Evolutionary conservation across 2,113 vertebrate genomes (phyloP), one percentile per base, ranked within the genome.

Genomic region (Gadus chalcogrammus): DNA sequence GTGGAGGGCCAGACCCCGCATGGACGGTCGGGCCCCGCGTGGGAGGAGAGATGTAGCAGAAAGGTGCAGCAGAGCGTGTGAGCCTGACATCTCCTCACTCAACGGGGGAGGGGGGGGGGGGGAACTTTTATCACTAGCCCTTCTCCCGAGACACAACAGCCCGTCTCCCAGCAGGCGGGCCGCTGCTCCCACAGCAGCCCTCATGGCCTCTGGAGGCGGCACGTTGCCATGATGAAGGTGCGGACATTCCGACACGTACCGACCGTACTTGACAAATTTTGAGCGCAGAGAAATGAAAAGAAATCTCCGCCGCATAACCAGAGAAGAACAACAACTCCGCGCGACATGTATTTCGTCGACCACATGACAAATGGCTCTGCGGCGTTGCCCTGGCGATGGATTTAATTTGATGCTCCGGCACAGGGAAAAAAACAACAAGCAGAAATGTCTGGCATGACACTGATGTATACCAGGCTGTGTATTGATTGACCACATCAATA

Each of bases 401-500:
- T 74, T 74, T 67, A 64, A 83, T 82, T 73, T 63, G 65, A 70
- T 18, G 60, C 48, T 72, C 75, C 71, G 35, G 66, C 72, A 75
- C 68, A 31, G 31, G 31, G 5, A 31, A 31, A 31, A 6, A 31
- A 31, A 31, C 31, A 31, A 31, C 31, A 31, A 31, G 4, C 31
- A 31, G 24, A 70, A 80, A 78, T 55, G 72, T 72, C 61, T 65
- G 55, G 75, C 73, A 74, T 76, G 82, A 82, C 78, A 72, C 15
- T 84, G 84, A 87, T 79, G 83, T 67, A 69, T 77, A 82, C 72
- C 84, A 88, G 79, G 78, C 82, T 74, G 75, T 70, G 79, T 87
- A 79, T 78, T 78, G 78, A 88, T 77, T 70, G 78, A 83, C 84
- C 89, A 85, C 89, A 87, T 88, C 85, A 87, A 81, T 83, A 68